Base-by-base conservation (phyloP, 1,140 invertebrate genomes). In the Eumeta japonica region DNA sequence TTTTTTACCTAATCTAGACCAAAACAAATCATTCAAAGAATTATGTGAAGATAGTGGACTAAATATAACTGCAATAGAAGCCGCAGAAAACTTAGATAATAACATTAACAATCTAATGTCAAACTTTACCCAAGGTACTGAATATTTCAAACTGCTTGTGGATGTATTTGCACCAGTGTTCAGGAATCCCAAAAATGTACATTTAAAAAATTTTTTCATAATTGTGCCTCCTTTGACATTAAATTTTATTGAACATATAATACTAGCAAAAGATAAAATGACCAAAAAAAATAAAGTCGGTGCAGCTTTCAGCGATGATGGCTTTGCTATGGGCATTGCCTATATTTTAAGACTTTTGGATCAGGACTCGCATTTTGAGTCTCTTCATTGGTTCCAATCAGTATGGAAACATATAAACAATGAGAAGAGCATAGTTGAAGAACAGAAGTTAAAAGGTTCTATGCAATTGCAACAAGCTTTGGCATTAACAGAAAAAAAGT, bases 231-330 rank as follows among this genome's bases (percentile, higher is more conserved):
- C 96, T 3, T 65, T 99, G 46, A 97, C 92, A 2, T 78, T 98
- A 34, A 98, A 97, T 68, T 98, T 89, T 76, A 84, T 98, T 10
- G 94, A 99, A 58, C 86, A 98, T 62, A 87, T 92, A 14, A 85
- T 98, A 33, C 83, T 86, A 12, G 90, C 89, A 48, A 97, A 98
- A 66, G 92, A 98, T 50, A 92, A 93, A 63, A 84, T 98, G 70
- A 86, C 85, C 30, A 90, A 89, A 52, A 94, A 92, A 55, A 92
- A 92, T 52, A 88, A 88, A 61, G 68, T 81, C 10, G 89, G 88
- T 15, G 88, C 90, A 38, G 83, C 90, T 2, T 98, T 99, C 68
- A 95, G 92, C 3, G 95, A 99, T 75, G 97, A 99, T 76, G 97
- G 97, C 19, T 98, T 99, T 79, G 89, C 94, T 15, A 92, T 99